These are phyloP conservation scores for Nymphalis urticae DNA, from an alignment of 2,888 invertebrate species.

Conservation along the genomic window DNA sequence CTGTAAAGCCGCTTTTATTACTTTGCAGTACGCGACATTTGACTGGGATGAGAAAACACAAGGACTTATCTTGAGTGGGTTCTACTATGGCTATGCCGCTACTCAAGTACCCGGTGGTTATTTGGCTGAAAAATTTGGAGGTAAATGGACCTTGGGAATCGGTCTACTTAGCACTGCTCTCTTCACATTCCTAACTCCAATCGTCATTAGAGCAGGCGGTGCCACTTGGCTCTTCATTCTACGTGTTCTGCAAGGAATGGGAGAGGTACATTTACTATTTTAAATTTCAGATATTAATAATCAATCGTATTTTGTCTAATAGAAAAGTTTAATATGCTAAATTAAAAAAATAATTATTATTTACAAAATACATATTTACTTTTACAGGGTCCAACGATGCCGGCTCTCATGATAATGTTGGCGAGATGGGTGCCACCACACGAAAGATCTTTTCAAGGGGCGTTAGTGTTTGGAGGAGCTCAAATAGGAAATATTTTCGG, in stretches of 20 bases:
- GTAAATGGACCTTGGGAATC: slow-evolving; percentile 91
- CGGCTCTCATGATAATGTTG: slow-evolving; percentile 83
- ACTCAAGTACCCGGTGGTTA: slow-evolving; percentile 93
- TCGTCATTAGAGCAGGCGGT: slow-evolving; percentile 82
- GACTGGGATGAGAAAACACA: slow-evolving; percentile 86
- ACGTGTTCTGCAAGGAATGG: slow-evolving; percentile 88
- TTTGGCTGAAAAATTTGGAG: slow-evolving; percentile 90
- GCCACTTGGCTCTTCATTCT: slow-evolving; percentile 79
- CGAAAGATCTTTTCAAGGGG: slow-evolving; percentile 82
- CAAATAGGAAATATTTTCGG: slow-evolving; percentile 82
- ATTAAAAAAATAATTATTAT: slow-evolving; percentile 80
- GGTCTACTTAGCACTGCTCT: slow-evolving; percentile 91
- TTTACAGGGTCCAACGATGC: slow-evolving; percentile 88
- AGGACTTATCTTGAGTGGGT: slow-evolving; percentile 89
- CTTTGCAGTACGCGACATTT: slow-evolving; percentile 71
- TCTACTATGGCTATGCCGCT: slow-evolving; percentile 92
- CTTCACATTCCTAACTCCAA: slow-evolving; percentile 90
- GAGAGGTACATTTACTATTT: slow-evolving; percentile 78
- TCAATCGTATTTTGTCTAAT: neutral
- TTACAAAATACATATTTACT: slow-evolving; percentile 43
- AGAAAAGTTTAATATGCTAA: slow-evolving; percentile 53
- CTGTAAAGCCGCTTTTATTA: neutral
- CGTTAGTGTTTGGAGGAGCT: slow-evolving; percentile 83
- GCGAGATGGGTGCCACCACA: slow-evolving; percentile 83
- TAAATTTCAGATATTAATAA: neutral